Evolutionary conservation across 1,140 invertebrate genomes (phyloP), one percentile per base, ranked within the genome.

Genomic region (Babylonia areolata): DNA sequence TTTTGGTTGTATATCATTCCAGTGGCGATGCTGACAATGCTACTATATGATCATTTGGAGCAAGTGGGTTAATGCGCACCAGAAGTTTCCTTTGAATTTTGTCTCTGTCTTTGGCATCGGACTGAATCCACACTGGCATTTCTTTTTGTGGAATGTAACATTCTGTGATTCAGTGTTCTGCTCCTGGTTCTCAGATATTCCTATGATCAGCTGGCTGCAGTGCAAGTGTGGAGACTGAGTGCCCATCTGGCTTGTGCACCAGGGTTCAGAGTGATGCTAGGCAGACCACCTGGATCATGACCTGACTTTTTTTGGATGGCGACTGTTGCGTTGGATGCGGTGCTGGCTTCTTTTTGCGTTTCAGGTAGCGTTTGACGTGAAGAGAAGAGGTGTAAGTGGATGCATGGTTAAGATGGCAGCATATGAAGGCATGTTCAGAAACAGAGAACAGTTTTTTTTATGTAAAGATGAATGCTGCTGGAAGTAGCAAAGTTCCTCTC

Each of bases 141-240:
- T 89, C 84, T n/a, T n/a, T n/a, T n/a, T n/a, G n/a, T n/a, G n/a
- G n/a, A n/a, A n/a, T n/a, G n/a, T n/a, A n/a, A n/a, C n/a, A n/a
- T 77, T 87, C 88, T 58, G 75, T 87, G 73, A 15, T 28, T 28
- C 15, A n/a, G 58, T 54, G 39, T 85, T 71, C 39, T 28, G 17
- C 20, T 89, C 84, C 37, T 2, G 77, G 33, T 86, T 83, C 3
- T 46, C n/a, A 17, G 39, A 28, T 3, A 87, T 37, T 35, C 75
- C 80, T 11, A 73, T 35, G 23, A 81, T 84, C 12, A 86, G n/a
- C 12, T 40, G 40, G 51, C 51, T n/a, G n/a, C n/a, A n/a, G n/a
- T 90, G 81, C 86, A 87, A 17, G 54, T 85, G 81, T 89, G 89
- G 12, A 89, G 54, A 71, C 87, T 87, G 20, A 88, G 77, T 17